Evolutionary conservation across 1,140 invertebrate genomes (phyloP).

Genomic region (Meteorus sp.): DNA sequence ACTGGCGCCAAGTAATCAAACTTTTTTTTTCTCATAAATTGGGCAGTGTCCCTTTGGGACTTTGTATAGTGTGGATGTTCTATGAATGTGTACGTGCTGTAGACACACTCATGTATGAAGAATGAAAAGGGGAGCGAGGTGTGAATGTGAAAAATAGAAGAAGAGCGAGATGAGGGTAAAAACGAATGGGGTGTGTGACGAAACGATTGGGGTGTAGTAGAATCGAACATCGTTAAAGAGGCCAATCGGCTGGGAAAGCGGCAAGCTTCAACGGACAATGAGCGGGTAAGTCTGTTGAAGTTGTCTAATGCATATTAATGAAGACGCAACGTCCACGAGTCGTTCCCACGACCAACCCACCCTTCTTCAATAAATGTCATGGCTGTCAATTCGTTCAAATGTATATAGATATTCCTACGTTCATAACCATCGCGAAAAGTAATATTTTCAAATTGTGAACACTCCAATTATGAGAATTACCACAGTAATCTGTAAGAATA

Average conservation of each 20-base stretch:
- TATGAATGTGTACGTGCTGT: too few species aligned
- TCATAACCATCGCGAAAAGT: too few species aligned
- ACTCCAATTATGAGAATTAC: too few species aligned
- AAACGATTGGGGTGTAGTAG: background rate
- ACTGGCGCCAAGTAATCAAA: too few species aligned
- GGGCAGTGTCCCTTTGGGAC: too few species aligned
- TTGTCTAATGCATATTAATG: conserved; percentile 29
- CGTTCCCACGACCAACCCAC: conserved; percentile 2
- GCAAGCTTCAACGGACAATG: conserved; percentile 23
- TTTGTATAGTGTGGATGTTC: too few species aligned
- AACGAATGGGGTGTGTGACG: background rate
- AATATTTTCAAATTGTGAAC: too few species aligned
- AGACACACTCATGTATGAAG: too few species aligned
- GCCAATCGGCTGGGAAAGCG: conserved; percentile 18
- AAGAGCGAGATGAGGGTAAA: background rate
- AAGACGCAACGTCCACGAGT: background rate
- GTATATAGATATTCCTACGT: background rate
- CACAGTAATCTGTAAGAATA: too few species aligned
- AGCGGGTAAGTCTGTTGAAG: conserved; percentile 23
- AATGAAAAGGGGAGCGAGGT: too few species aligned
- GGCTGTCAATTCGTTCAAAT: conserved; percentile 1
- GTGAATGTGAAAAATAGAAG: background rate
- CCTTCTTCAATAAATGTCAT: background rate
- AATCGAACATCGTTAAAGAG: conserved; percentile 20
- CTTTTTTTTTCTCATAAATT: background rate